Conservation (phyloP, 2,113 vertebrate genomes). For the Platysteira castanea region DNA sequence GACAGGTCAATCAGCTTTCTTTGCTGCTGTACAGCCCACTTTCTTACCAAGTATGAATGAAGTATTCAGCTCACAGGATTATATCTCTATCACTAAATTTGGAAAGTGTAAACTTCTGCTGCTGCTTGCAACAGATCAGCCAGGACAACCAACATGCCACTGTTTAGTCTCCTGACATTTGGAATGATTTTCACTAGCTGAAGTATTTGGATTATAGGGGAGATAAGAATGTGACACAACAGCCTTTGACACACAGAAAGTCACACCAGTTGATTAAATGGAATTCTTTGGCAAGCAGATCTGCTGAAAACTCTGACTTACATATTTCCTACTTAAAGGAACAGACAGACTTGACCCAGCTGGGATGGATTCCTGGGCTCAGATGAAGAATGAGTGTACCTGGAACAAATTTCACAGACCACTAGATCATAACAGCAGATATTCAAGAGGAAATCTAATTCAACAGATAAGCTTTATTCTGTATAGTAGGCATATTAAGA, state of each 20-base stretch:
- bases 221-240: not conserved
- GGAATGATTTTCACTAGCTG: not conserved
- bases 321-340: not conserved
- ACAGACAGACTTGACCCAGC: not conserved
- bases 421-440: not conserved
- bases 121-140: not conserved
- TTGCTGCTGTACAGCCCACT: not conserved
- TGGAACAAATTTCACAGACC: not conserved
- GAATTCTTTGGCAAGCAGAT: not conserved
- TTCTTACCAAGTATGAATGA: not conserved
- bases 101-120: not conserved
- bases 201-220: not conserved
- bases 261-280: not conserved
- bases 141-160: not conserved
- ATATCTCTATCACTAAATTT: not conserved
- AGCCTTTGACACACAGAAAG: not conserved
- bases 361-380: not conserved
- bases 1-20: not conserved
- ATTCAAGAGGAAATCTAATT: not conserved
- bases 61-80: not conserved
- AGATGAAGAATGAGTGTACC: not conserved
- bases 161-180: not conserved
- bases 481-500: not conserved
- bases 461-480: not conserved
- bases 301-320: not conserved